A percentile compares a stretch with the other conserved stretches of the same genome.
These are phyloP conservation scores for Lycopodina hypogea DNA, from an alignment of 37 sponge, comb jelly and placozoan species.

Conservation along the genomic window DNA sequence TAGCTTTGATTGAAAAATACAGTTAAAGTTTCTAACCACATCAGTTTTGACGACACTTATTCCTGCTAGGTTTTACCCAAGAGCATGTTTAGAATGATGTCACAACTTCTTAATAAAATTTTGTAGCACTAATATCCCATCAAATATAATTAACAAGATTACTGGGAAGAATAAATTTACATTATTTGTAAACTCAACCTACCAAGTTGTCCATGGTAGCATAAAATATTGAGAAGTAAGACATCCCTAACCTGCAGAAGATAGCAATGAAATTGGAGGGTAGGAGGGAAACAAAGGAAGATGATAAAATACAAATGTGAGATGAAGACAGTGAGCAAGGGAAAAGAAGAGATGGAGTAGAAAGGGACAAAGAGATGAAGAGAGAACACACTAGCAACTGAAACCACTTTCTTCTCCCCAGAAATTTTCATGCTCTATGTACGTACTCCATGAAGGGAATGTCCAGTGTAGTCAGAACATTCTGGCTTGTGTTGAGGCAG, in stretches of 20 bases:
- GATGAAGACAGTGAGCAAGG: neutral
- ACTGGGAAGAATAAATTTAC: too few relatives aligned
- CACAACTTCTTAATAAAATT: too few relatives aligned
- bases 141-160: too few relatives aligned
- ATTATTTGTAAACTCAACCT: too few relatives aligned
- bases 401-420: neutral
- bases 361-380: neutral
- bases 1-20: neutral
- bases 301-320: neutral
- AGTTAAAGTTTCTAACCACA: too few relatives aligned
- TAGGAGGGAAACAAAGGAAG: neutral
- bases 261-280: neutral
- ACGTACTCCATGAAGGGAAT: conserved; percentile 48
- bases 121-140: too few relatives aligned
- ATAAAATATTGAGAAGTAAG: conserved; percentile 42
- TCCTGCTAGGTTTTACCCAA: too few relatives aligned
- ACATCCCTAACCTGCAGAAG: conserved; percentile 7
- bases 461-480: neutral
- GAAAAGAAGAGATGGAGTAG: neutral
- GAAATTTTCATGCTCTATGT: neutral
- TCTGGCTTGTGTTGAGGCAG: conserved; percentile 21
- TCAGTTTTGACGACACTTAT: too few relatives aligned
- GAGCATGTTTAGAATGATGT: too few relatives aligned
- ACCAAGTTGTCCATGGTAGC: conserved; percentile 48
- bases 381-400: neutral